Evolutionary conservation across 2,888 invertebrate genomes (phyloP).

Genomic region (Coelinius sp.): DNA sequence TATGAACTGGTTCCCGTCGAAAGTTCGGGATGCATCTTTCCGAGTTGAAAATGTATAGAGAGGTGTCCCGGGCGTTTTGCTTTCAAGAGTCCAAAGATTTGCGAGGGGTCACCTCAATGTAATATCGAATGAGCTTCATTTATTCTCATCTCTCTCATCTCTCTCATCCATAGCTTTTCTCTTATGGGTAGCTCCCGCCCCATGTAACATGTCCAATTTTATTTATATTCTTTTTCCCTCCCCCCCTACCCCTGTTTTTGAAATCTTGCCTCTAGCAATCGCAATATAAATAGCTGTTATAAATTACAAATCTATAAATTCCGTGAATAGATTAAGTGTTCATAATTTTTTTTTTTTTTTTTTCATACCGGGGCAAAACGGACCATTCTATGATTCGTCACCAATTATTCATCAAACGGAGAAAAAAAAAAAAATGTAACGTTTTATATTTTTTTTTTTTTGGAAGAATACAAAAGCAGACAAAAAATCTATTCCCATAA

Average conservation of each 20-base stretch:
- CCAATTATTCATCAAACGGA: too few species aligned
- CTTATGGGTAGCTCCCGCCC: constrained; percentile 8
- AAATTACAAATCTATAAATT: constrained; percentile 12
- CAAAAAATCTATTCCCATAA: not conserved
- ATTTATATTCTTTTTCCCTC: constrained; percentile 23
- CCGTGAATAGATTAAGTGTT: not conserved
- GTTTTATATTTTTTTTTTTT: too few species aligned
- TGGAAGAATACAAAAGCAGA: too few species aligned
- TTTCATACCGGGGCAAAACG: not conserved
- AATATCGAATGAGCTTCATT: constrained; percentile 64
- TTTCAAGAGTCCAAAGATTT: constrained; percentile 62
- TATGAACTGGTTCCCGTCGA: constrained; percentile 71
- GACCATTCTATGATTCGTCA: too few species aligned
- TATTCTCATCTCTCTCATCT: constrained; percentile 50
- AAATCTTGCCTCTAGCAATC: constrained; percentile 13
- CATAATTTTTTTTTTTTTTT: not conserved
- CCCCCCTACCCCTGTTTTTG: not conserved
- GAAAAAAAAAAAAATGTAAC: too few species aligned
- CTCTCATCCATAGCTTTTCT: constrained; percentile 12
- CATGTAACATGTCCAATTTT: constrained; percentile 16
- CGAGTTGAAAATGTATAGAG: constrained; percentile 68
- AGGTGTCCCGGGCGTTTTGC: constrained; percentile 55
- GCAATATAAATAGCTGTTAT: not conserved
- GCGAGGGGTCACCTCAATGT: constrained; percentile 65
- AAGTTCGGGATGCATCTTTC: constrained; percentile 70